These are phyloP conservation scores for Patagioenas fasciata DNA, from an alignment of 2,113 vertebrate species.

Conservation along the genomic window DNA sequence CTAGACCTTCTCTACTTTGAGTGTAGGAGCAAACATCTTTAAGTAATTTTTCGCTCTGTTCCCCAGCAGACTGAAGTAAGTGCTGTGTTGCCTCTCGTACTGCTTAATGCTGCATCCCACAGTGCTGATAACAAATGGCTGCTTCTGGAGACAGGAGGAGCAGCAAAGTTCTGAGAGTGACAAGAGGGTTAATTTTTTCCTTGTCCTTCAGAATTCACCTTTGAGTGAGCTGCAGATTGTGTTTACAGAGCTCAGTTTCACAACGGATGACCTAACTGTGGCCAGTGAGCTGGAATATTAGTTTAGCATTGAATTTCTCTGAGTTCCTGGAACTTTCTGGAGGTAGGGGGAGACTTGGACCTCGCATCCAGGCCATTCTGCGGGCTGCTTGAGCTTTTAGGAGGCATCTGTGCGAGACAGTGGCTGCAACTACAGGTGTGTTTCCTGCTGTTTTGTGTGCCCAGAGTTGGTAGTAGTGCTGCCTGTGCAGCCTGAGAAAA, in stretches of 20 bases:
- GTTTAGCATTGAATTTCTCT: not conserved
- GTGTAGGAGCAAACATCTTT: not conserved
- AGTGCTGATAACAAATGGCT: not conserved
- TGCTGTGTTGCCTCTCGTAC: accelerated
- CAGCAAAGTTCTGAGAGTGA: not conserved
- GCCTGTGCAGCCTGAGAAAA: not conserved
- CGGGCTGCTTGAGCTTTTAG: not conserved
- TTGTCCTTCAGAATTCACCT: slow-evolving; percentile 32
- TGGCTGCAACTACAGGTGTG: not conserved
- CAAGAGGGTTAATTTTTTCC: slow-evolving; percentile 4
- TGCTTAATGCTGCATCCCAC: not conserved
- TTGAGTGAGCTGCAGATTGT: not conserved
- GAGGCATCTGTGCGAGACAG: not conserved
- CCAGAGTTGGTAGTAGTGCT: not conserved
- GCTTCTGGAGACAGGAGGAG: not conserved
- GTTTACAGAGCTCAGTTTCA: slow-evolving; percentile 24
- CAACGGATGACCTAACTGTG: slow-evolving; percentile 2
- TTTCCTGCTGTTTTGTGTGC: not conserved
- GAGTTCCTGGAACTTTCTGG: not conserved
- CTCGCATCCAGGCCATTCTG: not conserved
- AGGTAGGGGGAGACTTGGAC: not conserved
- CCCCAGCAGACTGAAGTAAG: not conserved
- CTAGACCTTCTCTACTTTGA: not conserved
- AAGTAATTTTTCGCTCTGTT: not conserved
- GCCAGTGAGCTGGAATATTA: slow-evolving; percentile 12